A percentile compares a stretch with the other conserved stretches of the same genome.
These are phyloP conservation scores for Marisa cornuarietis DNA, from an alignment of 1,140 invertebrate species.

Conservation along the genomic window DNA sequence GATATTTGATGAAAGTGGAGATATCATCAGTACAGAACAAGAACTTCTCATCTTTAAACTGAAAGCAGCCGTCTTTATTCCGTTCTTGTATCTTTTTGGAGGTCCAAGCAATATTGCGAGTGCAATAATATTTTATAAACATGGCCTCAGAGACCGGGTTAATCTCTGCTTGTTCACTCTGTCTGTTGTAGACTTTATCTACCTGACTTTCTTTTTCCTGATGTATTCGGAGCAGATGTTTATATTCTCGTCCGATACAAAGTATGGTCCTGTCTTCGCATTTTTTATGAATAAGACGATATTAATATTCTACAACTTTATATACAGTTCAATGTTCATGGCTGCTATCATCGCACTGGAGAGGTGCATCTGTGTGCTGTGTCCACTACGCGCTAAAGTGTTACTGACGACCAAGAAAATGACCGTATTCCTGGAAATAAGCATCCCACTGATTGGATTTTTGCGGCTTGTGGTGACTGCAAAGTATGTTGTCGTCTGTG, in stretches of 20 bases:
- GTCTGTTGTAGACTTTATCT: constrained; percentile 2
- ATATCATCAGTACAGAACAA: too few species aligned
- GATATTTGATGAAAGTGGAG: too few species aligned
- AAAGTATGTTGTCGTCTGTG: not conserved
- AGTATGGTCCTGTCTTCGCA: not conserved
- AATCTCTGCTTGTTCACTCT: constrained; percentile 5
- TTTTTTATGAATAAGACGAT: not conserved
- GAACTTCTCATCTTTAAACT: too few species aligned
- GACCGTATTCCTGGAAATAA: not conserved
- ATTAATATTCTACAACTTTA: not conserved
- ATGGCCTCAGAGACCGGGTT: not conserved
- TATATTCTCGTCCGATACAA: not conserved
- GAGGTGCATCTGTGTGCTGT: constrained; percentile 8
- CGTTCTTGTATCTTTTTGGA: too few species aligned
- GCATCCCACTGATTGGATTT: not conserved
- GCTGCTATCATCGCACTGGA: not conserved
- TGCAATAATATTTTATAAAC: not conserved
- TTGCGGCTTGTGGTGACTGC: not conserved
- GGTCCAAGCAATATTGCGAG: too few species aligned
- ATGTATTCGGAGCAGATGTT: not conserved
- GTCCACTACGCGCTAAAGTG: not conserved
- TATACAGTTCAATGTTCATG: not conserved
- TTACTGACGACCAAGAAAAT: not conserved
- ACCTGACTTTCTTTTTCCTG: not conserved
- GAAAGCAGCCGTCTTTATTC: too few species aligned